phyloP scores from a whole-genome alignment of 35 echinoderm and acorn worm species.

The Heliocidaris tuberculata region DNA sequence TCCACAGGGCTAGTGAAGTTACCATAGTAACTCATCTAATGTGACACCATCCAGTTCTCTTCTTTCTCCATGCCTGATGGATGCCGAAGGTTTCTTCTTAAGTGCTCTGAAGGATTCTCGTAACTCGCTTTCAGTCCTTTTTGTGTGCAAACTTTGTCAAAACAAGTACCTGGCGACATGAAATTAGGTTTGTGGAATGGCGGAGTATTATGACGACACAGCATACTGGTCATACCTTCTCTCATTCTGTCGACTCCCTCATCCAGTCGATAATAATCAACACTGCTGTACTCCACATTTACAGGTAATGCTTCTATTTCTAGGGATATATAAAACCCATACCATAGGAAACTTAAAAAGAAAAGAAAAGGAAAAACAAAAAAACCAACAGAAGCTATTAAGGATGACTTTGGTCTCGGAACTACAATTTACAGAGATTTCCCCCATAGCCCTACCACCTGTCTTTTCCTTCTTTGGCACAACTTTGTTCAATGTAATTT shows the following conservation, averaged over 20 bases:
- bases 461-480: too few relatives aligned
- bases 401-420: too few relatives aligned
- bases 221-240: slow-evolving; percentile 24
- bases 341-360: too few relatives aligned
- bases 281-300: not conserved
- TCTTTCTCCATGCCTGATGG: not conserved
- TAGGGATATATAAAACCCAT: not conserved
- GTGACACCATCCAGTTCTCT: not conserved
- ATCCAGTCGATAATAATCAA: not conserved
- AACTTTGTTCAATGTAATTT: too few relatives aligned
- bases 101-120: not conserved
- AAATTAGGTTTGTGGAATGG: slow-evolving; percentile 14
- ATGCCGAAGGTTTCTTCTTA: not conserved
- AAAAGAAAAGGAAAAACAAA: too few relatives aligned
- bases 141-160: not conserved
- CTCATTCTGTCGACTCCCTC: not conserved
- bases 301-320: not conserved
- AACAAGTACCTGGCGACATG: not conserved
- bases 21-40: not conserved
- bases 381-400: too few relatives aligned
- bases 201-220: slow-evolving; percentile 13
- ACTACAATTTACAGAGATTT: too few relatives aligned
- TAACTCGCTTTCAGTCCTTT: not conserved
- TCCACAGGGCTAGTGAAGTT: not conserved
- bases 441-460: too few relatives aligned